Evolutionary conservation across 2,113 vertebrate species (phyloP), one percentile per base, ranked within the genome.

Genomic region (Paratilapia polleni): DNA sequence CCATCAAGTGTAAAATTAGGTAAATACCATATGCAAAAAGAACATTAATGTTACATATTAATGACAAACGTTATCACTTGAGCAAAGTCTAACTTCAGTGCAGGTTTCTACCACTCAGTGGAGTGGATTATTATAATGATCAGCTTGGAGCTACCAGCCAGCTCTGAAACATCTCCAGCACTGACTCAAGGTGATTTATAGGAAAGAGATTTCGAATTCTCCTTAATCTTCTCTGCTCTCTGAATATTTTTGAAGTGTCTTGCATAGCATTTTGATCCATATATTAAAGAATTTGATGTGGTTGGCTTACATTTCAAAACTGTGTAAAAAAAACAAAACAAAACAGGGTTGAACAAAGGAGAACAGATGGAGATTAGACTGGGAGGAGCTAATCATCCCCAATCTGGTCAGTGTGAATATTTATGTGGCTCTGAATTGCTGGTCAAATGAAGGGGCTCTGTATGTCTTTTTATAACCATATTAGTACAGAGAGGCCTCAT

Each of bases 161-260:
- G 61, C 76, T 77, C 70, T 54, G 64, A 81, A 60, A 64, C 62
- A 24, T 60, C 31, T 64, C 59, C 81, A 83, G 61, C 78, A 47
- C 38, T 60, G 83, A 75, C 41, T 81, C 58, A 61, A 80, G 78
- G 41, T 70, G 81, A 82, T 84, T 84, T 81, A 80, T 75, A 56
- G 77, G 26, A 28, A 78, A 84, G 31, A 82, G 28, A 80, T 89
- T 82, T 84, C 54, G 70, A 43, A 78, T 84, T 86, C 83, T 58
- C 34, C 64, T 89, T 86, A 76, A 88, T 86, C 78, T 84, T 80
- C 64, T 86, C 70, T 64, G 28, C 80, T 84, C 47, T 58, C 52
- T 77, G 66, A 80, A 77, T 62, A 75, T 63, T 79, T 89, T 78
- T 80, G 62, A 87, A 74, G 66, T 66, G 81, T 43, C 77, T 85